phyloP scores from a whole-genome alignment of 2,797 vertebrate species.

The Lepidocolaptes lacrymiger region DNA sequence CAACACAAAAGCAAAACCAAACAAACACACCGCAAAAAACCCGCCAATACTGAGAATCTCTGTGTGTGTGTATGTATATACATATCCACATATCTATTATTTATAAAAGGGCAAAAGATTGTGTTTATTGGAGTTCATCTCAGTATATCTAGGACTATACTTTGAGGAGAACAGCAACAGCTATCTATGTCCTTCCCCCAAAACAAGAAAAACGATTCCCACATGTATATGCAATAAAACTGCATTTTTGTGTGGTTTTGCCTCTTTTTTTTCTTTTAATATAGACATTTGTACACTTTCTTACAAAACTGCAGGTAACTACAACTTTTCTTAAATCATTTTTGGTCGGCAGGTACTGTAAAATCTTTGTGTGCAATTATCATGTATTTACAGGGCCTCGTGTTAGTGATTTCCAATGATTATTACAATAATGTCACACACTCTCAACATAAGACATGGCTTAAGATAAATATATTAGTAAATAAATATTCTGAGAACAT shows the following conservation, averaged over 20 bases:
- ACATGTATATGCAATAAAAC: conserved; percentile 88
- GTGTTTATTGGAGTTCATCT: not conserved
- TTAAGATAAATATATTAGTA: conserved; percentile 99
- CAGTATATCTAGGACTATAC: not conserved
- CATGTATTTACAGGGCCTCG: conserved; percentile 96
- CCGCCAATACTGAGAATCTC: not conserved
- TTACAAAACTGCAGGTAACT: conserved; percentile 98
- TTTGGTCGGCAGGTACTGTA: conserved; percentile 98
- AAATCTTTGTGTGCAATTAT: conserved; percentile 98
- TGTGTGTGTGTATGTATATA: not conserved
- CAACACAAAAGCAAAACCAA: no score
- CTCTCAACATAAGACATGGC: conserved; percentile 98
- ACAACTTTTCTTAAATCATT: conserved; percentile 91
- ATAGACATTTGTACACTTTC: conserved; percentile 98
- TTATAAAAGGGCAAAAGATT: not conserved
- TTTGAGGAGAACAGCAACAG: not conserved
- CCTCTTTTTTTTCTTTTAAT: conserved; percentile 77
- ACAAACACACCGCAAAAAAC: no score
- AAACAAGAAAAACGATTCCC: conserved; percentile 55
- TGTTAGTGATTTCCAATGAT: conserved; percentile 96
- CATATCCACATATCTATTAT: not conserved
- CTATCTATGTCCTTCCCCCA: not conserved
- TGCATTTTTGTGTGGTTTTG: conserved; percentile 86
- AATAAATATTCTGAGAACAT: conserved; percentile 99
- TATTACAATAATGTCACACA: conserved; percentile 89